Base-by-base conservation (phyloP, 2,113 vertebrate species). In the Bettongia penicillata region DNA sequence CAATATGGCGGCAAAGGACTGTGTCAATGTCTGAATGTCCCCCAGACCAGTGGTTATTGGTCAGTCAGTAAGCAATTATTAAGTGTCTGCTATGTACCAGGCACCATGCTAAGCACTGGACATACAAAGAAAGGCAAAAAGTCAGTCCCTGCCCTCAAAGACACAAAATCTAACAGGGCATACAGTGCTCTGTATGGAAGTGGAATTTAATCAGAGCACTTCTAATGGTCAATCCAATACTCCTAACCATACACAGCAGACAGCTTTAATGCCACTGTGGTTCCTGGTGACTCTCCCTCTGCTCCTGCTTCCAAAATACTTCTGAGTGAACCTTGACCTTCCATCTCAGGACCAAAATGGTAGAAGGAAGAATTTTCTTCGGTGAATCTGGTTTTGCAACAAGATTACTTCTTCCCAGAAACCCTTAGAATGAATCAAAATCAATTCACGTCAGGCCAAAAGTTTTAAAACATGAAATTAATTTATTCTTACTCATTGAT, bases 271-370 rank as follows among this genome's bases (percentile, higher is more conserved):
- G 51, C 19, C 55, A 77, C 37, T 47, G 23, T 89, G 28, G 23
- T 57, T 91, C 49, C 26, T 48, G 25, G 50, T 0, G 0, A 90
- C 25, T 93, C 49, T 91, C 90, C 57, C 11, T 89, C 68, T 61
- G 57, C 26, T 48, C 26, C 26, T 61, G 9, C 26, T 61, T 61
- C 57, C 57, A 61, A 12, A 28, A 12, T 61, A 61, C 10, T 61
- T 61, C 68, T 47, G 91, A 53, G n/a, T 91, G 94, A 92, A 89
- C 91, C 24, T 31, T 91, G 91, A 91, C 91, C 31, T 9, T 77
- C 22, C 89, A 14, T 90, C 94, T 95, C 57, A 91, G 91, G 57
- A 53, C 61, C 7, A 12, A 95, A 53, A 24, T 52, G 47, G 84
- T 3, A 3, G 4, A 22, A 53, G 50, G 49, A 94, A 55, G 19